These are phyloP conservation scores for Chymomyza caudatula DNA, from an alignment of 2,888 invertebrate species.

Conservation along the genomic window DNA sequence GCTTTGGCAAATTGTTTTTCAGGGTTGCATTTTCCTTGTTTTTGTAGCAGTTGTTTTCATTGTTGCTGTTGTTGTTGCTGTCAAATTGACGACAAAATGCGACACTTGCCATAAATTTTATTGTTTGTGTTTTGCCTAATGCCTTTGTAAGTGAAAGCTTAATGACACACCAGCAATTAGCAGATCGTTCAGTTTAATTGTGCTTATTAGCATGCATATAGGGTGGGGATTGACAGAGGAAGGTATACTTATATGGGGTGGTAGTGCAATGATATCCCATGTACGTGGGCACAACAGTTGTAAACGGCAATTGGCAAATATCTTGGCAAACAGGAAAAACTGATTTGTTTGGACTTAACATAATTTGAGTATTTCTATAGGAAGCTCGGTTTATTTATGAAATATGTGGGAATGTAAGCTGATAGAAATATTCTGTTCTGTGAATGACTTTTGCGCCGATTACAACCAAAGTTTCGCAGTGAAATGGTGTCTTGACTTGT, in stretches of 20 bases:
- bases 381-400: no score
- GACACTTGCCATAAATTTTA: conserved; percentile 73
- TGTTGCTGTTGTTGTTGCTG: conserved; percentile 45
- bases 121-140: conserved; percentile 66
- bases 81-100: conserved; percentile 71
- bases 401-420: no score
- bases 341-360: neutral
- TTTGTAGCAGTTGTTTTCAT: conserved; percentile 9
- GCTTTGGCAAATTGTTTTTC: conserved; percentile 37
- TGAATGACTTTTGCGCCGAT: no score
- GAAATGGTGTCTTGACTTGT: no score
- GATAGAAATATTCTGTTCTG: no score
- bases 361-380: neutral
- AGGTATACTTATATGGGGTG: neutral
- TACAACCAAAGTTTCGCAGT: no score
- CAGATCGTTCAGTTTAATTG: conserved; percentile 58
- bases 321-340: neutral
- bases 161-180: conserved; percentile 76
- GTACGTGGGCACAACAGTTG: neutral
- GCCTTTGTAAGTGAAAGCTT: conserved; percentile 71
- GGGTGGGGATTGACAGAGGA: conserved; percentile 1
- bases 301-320: neutral
- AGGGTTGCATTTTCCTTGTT: conserved; percentile 10
- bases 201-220: conserved; percentile 37
- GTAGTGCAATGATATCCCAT: neutral